These are phyloP conservation scores for Drosophila kohkoa DNA, from an alignment of 1,140 invertebrate species.

Conservation along the genomic window DNA sequence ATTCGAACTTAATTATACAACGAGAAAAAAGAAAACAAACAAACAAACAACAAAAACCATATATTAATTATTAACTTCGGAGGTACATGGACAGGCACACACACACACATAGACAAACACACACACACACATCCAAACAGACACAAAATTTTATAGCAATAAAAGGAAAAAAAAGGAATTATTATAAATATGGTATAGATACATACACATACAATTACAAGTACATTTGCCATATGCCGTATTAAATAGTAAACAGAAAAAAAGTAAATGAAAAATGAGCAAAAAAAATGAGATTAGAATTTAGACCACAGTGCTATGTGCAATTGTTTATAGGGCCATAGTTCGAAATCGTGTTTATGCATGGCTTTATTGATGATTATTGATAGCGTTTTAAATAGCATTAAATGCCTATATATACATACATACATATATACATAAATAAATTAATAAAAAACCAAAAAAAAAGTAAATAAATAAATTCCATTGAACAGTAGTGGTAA, in stretches of 20 bases:
- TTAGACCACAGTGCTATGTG: conserved; percentile 80
- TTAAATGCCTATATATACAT: conserved; percentile 78
- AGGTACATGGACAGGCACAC: conserved; percentile 54
- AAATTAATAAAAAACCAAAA: conserved; percentile 23
- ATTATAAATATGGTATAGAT: conserved; percentile 49
- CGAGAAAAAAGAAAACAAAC: conserved; percentile 62
- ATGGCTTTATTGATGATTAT: conserved; percentile 82
- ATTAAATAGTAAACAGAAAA: conserved; percentile 42
- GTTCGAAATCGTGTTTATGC: conserved; percentile 80
- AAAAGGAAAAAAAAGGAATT: conserved; percentile 36
- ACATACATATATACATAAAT: conserved; percentile 63
- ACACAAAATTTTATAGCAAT: conserved; percentile 68
- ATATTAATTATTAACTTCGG: conserved; percentile 57
- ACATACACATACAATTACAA: conserved; percentile 32
- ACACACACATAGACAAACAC: conserved; percentile 42
- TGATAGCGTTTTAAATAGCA: conserved; percentile 83
- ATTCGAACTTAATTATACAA: conserved; percentile 84
- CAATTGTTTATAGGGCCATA: conserved; percentile 81
- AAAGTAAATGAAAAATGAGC: conserved; percentile 22
- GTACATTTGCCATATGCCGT: conserved; percentile 55
- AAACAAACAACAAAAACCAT: conserved; percentile 41
- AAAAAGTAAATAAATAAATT: conserved; percentile 57
- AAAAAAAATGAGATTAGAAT: conserved; percentile 68
- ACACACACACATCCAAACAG: conserved; percentile 50
- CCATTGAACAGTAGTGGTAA: conserved; percentile 81